These are phyloP conservation scores for Oceanites oceanicus DNA, from an alignment of 2,113 vertebrate genomes.

Conservation along the genomic window DNA sequence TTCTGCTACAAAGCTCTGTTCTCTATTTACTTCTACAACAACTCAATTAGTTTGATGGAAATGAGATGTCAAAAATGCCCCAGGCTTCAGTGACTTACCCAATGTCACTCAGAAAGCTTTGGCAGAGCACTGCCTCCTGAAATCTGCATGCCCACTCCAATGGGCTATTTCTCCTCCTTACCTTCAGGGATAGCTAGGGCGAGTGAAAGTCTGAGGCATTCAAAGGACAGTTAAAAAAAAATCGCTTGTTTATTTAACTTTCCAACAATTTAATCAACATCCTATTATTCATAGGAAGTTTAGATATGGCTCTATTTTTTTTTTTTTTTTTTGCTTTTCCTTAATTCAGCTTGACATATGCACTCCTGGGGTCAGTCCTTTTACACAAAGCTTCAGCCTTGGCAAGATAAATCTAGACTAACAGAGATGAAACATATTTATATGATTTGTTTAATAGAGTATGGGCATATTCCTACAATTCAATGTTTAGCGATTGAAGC, in stretches of 20 bases:
- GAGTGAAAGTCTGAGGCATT: background rate
- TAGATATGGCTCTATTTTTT: background rate
- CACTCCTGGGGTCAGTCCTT: conserved; percentile 5
- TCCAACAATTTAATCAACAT: conserved; percentile 45
- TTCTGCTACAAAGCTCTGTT: background rate
- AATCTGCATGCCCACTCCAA: background rate
- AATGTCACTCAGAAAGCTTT: conserved; percentile 11
- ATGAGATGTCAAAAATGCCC: conserved; percentile 49
- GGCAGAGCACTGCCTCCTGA: background rate
- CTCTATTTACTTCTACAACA: conserved; percentile 46
- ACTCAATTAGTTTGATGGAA: conserved; percentile 53
- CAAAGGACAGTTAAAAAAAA: background rate
- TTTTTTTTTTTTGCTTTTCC: background rate
- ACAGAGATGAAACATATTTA: background rate
- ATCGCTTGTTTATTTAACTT: conserved; percentile 16
- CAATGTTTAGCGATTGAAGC: background rate
- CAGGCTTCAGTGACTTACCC: conserved; percentile 21
- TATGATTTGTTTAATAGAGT: conserved; percentile 35
- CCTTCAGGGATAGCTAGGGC: background rate
- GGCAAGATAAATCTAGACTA: background rate
- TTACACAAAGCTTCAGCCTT: conserved; percentile 25
- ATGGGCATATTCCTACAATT: background rate
- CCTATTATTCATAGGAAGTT: conserved; percentile 53
- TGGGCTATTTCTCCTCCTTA: background rate
- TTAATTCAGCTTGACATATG: conserved; percentile 20